These are phyloP conservation scores for Zosterops pallidus DNA, from an alignment of 2,113 vertebrate species.

Conservation along the genomic window DNA sequence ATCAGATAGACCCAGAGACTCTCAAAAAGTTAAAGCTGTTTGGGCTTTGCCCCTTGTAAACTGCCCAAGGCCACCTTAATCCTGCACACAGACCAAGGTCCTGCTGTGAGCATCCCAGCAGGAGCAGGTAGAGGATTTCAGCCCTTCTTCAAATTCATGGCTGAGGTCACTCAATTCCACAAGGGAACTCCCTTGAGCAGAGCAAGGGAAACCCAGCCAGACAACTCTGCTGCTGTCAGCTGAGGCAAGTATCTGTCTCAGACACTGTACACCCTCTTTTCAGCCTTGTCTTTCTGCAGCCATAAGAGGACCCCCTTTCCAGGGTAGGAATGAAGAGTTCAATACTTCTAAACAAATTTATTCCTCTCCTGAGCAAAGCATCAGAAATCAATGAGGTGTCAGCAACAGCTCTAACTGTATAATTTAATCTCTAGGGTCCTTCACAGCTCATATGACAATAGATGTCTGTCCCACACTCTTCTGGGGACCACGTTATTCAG, in stretches of 20 bases:
- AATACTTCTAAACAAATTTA: not conserved
- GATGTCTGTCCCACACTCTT: not conserved
- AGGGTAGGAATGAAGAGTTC: not conserved
- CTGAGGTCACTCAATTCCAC: not conserved
- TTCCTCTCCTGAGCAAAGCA: not conserved
- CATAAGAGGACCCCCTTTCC: not conserved
- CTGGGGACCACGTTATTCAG: not conserved
- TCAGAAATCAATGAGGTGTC: conserved; percentile 15
- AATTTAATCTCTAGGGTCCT: conserved; percentile 22
- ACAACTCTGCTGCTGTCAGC: not conserved
- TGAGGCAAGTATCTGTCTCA: not conserved
- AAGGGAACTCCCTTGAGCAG: not conserved
- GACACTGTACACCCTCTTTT: not conserved
- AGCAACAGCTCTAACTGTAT: not conserved
- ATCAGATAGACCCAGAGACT: not conserved
- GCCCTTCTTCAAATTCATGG: not conserved
- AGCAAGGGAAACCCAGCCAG: not conserved
- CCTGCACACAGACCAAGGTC: not conserved
- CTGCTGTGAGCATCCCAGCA: not conserved
- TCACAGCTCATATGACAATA: not conserved
- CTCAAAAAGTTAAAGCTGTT: not conserved
- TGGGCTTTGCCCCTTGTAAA: not conserved
- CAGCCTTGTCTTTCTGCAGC: not conserved
- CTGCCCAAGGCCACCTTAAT: not conserved
- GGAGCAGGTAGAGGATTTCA: not conserved